These are phyloP conservation scores for Hemicrepidius hirtus DNA, from an alignment of 2,888 invertebrate genomes.

Conservation along the genomic window DNA sequence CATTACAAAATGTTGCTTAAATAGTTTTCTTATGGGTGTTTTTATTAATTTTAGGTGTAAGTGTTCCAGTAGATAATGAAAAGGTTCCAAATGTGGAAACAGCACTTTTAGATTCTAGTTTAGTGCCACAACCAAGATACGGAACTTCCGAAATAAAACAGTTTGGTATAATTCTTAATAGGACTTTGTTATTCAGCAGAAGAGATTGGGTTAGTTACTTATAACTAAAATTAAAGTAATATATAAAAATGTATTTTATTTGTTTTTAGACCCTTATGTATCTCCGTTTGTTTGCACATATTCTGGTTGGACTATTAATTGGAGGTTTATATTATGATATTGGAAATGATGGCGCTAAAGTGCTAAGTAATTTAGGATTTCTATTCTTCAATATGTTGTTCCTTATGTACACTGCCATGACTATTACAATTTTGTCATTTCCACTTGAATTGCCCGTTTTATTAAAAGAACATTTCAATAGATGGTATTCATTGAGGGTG, in stretches of 20 bases:
- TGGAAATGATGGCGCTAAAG: constrained; percentile 96
- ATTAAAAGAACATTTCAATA: constrained; percentile 95
- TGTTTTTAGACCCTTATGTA: constrained; percentile 92
- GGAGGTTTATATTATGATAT: constrained; percentile 97
- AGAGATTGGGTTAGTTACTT: constrained; percentile 87
- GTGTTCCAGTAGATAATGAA: constrained; percentile 78
- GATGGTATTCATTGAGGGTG: constrained; percentile 96
- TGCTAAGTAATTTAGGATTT: constrained; percentile 96
- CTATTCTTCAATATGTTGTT: constrained; percentile 99
- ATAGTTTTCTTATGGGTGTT: constrained; percentile 9
- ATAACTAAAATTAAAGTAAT: not conserved
- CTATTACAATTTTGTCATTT: constrained; percentile 98
- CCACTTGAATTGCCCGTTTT: constrained; percentile 97
- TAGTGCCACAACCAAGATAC: constrained; percentile 82
- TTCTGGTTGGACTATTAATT: constrained; percentile 94
- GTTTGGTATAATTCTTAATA: constrained; percentile 91
- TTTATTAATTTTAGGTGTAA: constrained; percentile 68
- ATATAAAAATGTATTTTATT: constrained; percentile 23
- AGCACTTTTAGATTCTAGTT: constrained; percentile 79
- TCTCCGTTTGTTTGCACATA: constrained; percentile 93
- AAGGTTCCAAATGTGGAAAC: constrained; percentile 83
- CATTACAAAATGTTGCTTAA: not conserved
- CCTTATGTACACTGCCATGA: constrained; percentile 99
- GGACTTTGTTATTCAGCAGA: constrained; percentile 89
- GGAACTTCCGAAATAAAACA: constrained; percentile 89